Base-by-base conservation (phyloP, 2,797 vertebrate species). In the Pteropus rufus region DNA sequence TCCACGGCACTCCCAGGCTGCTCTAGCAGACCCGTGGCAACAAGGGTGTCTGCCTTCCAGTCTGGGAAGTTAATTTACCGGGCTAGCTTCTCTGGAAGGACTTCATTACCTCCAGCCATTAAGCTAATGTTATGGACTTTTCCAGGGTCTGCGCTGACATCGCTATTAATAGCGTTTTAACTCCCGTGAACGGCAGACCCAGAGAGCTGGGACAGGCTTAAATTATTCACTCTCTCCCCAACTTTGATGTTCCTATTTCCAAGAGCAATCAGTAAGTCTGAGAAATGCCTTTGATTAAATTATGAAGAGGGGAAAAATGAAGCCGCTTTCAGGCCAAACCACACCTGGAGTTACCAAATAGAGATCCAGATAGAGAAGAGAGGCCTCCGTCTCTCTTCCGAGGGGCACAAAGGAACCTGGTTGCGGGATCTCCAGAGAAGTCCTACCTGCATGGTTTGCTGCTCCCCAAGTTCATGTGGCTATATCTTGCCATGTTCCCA, bases 111-210 rank as follows among this genome's bases (percentile, higher is more conserved):
- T 98, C 92, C 93, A 95, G 96, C 98, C 98, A 98, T 98, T 98
- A 98, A 98, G 96, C 96, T 98, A 98, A 98, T 98, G 98, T 98
- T 98, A 98, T 97, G 98, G 98, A 98, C 98, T 98, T 97, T 98
- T 97, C 97, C 94, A 87, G 97, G 97, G 97, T 97, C 97, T 97
- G 98, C 97, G 72, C 97, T 97, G 98, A 98, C 98, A 98, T 98
- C 34, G 76, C 98, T 98, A 98, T 98, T 98, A 98, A 98, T 97
- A 96, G 94, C 97, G 96, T 97, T 98, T 98, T 98, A 98, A 98
- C 92, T 92, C 97, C 98, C 97, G 98, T 98, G 98, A 98, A 98
- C 98, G 96, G 86, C 95, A 96, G 94, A 97, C 95, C 95, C 94
- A 96, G 98, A 98, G 97, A 84, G 96, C 91, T 93, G 93, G 83